phyloP scores from a whole-genome alignment of 2,113 vertebrate genomes.

The Coryphaenoides rupestris region DNA sequence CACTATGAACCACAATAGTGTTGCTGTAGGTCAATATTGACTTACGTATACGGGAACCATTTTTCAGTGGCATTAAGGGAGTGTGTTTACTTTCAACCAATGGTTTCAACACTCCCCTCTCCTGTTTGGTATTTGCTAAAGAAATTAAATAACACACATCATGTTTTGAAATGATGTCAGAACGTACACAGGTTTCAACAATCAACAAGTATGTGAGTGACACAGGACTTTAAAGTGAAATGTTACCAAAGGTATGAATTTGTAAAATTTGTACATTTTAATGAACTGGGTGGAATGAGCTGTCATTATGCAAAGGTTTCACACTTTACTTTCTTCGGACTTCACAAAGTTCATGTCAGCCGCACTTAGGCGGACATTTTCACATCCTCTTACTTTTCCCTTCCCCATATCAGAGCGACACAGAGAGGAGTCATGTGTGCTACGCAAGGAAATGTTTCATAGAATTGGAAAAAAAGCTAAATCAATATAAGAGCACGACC shows the following conservation, averaged over 20 bases:
- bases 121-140: no score
- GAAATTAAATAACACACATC: no score
- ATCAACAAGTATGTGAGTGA: conserved; percentile 18
- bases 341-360: conserved; percentile 65
- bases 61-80: no score
- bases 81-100: no score
- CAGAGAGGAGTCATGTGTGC: conserved; percentile 47
- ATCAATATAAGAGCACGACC: conserved; percentile 28
- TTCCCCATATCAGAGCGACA: conserved; percentile 50
- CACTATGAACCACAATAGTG: conserved; percentile 19
- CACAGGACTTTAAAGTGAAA: conserved; percentile 54
- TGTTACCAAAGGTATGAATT: conserved; percentile 56
- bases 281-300: conserved; percentile 66
- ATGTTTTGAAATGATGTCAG: no score
- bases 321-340: conserved; percentile 71
- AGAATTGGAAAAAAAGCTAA: background rate
- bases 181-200: background rate
- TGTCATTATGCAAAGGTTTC: conserved; percentile 80
- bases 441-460: no score
- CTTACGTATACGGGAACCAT: no score
- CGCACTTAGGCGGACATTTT: conserved; percentile 71
- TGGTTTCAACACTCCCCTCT: no score
- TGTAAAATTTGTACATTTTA: conserved; percentile 74
- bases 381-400: conserved; percentile 77
- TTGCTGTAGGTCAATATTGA: background rate